Evolutionary conservation across 2,797 vertebrate genomes (phyloP).

Genomic region (Poeciliopsis turneri): DNA sequence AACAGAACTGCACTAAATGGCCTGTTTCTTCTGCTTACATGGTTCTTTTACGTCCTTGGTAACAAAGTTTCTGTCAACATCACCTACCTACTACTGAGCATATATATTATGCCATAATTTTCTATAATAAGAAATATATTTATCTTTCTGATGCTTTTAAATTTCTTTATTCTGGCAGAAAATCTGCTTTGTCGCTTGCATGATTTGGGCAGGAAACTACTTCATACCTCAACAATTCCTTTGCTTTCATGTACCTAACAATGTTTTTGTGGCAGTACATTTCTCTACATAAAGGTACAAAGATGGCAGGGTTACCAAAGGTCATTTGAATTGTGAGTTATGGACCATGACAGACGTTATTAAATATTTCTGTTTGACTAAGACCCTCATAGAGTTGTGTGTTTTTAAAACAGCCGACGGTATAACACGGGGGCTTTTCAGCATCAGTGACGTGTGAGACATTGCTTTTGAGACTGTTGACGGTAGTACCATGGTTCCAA

Average conservation of each 20-base stretch:
- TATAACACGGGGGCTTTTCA: constrained; percentile 59
- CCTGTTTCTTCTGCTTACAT: constrained; percentile 3
- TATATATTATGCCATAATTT: not conserved
- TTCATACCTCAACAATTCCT: constrained; percentile 10
- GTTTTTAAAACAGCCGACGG: constrained; percentile 55
- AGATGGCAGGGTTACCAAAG: constrained; percentile 43
- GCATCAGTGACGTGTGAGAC: constrained; percentile 60
- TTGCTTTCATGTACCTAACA: constrained; percentile 19
- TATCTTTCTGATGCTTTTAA: constrained; percentile 7
- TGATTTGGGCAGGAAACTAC: not conserved
- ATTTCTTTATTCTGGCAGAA: not conserved
- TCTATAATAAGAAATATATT: not conserved
- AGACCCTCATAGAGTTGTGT: constrained; percentile 54
- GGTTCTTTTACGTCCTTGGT: constrained; percentile 19
- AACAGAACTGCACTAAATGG: not conserved
- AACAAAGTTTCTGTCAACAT: not conserved
- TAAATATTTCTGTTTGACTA: constrained; percentile 68
- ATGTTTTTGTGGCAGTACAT: constrained; percentile 24
- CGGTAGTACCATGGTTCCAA: constrained; percentile 38
- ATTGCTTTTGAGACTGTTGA: constrained; percentile 38
- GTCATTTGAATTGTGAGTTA: constrained; percentile 47
- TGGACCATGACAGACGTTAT: constrained; percentile 59
- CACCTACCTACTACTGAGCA: not conserved
- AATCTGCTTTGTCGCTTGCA: not conserved
- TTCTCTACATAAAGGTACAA: constrained; percentile 22